Percentiles rank a stretch among this genome's conserved stretches.
These are phyloP conservation scores for Cavia porcellus DNA, from an alignment of 2,113 vertebrate species.

Conservation along the genomic window DNA sequence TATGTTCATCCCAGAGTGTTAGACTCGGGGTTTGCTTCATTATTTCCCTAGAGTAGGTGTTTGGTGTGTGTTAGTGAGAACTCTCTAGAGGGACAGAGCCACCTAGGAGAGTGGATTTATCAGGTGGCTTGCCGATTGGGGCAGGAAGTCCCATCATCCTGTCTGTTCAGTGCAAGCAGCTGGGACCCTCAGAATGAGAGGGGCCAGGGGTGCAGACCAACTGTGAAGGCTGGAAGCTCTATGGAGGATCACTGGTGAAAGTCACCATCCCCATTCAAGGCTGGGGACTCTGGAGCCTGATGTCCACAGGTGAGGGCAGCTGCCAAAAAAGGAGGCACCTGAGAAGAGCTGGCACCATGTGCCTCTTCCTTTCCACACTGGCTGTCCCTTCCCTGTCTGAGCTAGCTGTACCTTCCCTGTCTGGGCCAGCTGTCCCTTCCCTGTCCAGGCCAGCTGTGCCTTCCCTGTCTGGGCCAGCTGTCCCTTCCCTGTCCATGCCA, in stretches of 20 bases:
- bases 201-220: too few relatives aligned
- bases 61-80: background rate
- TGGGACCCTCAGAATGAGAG: background rate
- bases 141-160: background rate
- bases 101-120: background rate
- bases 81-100: background rate
- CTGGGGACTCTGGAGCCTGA: background rate
- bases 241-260: too few relatives aligned
- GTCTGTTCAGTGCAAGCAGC: background rate
- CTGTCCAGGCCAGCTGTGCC: too few relatives aligned
- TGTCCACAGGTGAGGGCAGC: fast-evolving
- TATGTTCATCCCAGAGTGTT: background rate
- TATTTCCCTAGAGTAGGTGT: background rate
- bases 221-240: background rate
- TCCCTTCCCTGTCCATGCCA: too few relatives aligned
- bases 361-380: background rate
- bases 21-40: background rate
- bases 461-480: too few relatives aligned
- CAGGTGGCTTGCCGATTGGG: background rate
- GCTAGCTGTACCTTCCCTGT: too few relatives aligned
- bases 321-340: background rate
- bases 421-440: too few relatives aligned
- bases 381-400: too few relatives aligned
- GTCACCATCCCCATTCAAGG: background rate
- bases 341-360: background rate